phyloP scores from a whole-genome alignment of 2,113 vertebrate species.

The Prunella himalayana region DNA sequence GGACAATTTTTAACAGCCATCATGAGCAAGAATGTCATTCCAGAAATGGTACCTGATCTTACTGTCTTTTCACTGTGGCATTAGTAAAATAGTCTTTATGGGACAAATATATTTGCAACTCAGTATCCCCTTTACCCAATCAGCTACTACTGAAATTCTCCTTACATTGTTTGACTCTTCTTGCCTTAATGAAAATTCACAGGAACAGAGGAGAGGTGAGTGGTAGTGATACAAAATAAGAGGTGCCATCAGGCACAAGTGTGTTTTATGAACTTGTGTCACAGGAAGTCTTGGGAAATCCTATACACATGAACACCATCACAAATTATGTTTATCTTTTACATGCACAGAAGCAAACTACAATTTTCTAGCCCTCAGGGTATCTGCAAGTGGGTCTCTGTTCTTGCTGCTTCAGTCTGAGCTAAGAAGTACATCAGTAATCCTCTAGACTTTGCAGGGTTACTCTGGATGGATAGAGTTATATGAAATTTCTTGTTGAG shows the following conservation, averaged over 20 bases:
- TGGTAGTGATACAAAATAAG: background rate
- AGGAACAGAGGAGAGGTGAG: background rate
- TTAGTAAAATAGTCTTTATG: background rate
- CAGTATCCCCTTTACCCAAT: background rate
- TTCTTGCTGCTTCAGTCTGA: background rate
- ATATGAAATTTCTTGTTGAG: background rate
- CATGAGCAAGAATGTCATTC: background rate
- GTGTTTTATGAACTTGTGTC: background rate
- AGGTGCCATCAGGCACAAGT: background rate
- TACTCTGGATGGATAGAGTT: background rate
- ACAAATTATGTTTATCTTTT: slow-evolving; percentile 6
- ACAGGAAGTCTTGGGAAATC: background rate
- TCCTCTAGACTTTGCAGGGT: background rate
- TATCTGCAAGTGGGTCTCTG: background rate
- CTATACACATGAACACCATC: too few species aligned
- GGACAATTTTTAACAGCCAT: background rate
- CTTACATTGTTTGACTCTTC: background rate
- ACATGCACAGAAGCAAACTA: background rate
- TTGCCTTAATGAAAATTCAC: background rate
- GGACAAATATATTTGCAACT: background rate
- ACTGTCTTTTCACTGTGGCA: rapidly evolving
- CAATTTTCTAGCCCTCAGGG: background rate
- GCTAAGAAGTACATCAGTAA: background rate
- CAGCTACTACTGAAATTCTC: background rate
- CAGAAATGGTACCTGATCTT: background rate